Evolutionary conservation across 2,888 invertebrate genomes (phyloP).

Genomic region (Lepidochitona cinerea): DNA sequence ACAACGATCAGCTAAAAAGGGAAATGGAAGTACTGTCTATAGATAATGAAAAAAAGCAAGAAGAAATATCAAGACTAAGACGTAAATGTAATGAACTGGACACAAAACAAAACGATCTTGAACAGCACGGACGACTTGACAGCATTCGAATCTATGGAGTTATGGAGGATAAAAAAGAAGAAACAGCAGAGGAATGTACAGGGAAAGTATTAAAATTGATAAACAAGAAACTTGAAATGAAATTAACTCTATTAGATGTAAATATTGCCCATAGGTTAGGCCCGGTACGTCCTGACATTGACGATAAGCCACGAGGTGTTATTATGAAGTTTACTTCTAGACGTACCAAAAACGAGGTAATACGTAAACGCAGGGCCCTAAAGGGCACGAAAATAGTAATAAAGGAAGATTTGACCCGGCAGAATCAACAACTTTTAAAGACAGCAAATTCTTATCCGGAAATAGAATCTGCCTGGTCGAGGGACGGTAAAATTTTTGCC

Average conservation of each 20-base stretch:
- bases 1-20: neutral
- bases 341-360: neutral
- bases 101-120: neutral
- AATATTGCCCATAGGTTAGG: neutral
- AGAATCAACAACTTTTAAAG: neutral
- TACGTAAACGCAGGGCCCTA: neutral
- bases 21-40: neutral
- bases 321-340: neutral
- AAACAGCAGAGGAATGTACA: neutral
- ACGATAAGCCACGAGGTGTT: neutral
- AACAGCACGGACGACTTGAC: neutral
- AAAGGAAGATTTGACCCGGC: neutral
- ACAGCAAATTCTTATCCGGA: neutral
- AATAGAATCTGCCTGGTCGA: neutral
- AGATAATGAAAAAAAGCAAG: neutral
- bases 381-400: neutral
- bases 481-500: neutral
- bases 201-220: neutral
- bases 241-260: neutral
- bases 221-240: neutral
- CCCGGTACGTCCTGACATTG: neutral
- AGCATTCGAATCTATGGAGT: neutral
- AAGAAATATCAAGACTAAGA: neutral
- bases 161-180: neutral
- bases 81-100: neutral